Percentiles rank a stretch among this genome's conserved stretches.
Conservation (phyloP, 1,140 invertebrate species). For the Hylaeus volcanicus region DNA sequence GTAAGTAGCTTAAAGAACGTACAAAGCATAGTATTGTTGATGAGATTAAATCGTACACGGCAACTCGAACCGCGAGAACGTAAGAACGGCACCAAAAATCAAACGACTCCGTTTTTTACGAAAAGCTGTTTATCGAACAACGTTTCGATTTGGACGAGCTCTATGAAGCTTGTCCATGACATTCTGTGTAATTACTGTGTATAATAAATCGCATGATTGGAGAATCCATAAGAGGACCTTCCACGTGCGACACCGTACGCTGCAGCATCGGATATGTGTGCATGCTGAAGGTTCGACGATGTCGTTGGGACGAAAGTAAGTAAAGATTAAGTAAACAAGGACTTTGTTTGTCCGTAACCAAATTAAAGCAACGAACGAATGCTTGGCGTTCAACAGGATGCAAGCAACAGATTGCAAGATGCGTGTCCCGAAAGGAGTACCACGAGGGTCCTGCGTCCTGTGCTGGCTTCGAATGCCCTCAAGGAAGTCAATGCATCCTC, state of each 20-base stretch:
- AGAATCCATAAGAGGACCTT: conserved; percentile 70
- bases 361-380: no score
- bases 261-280: conserved; percentile 67
- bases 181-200: no score
- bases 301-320: conserved; percentile 69
- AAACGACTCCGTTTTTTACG: no score
- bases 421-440: conserved; percentile 64
- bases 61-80: no score
- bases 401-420: conserved; percentile 65
- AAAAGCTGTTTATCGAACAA: no score
- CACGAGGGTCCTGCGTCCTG: conserved; percentile 65
- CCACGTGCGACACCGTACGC: conserved; percentile 63
- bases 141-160: no score
- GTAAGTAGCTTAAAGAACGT: conserved; percentile 35
- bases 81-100: background rate
- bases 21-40: background rate
- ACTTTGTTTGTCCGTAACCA: no score
- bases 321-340: background rate
- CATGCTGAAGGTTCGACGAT: conserved; percentile 58
- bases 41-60: background rate
- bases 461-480: conserved; percentile 62
- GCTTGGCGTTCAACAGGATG: conserved; percentile 51
- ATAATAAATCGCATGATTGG: conserved; percentile 18
- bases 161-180: no score
- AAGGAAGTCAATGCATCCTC: conserved; percentile 67